Conservation (phyloP, 1,140 invertebrate species). For the Diorhabda sublineata region DNA sequence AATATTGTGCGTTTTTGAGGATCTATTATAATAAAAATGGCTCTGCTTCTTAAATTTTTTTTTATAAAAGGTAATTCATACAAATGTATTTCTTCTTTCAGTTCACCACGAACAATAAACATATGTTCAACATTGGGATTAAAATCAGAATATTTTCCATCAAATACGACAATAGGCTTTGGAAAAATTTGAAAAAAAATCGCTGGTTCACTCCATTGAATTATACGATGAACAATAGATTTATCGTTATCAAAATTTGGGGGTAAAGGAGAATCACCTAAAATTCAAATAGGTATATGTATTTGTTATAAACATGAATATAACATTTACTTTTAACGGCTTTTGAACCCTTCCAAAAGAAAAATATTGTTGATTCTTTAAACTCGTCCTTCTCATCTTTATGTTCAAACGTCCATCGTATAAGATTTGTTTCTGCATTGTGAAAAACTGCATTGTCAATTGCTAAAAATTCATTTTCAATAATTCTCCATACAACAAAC, state of each 20-base stretch:
- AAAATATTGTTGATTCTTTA: constrained; percentile 22
- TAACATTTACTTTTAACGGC: constrained; percentile 21
- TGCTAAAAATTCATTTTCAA: constrained; percentile 18
- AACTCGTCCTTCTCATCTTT: constrained; percentile 17
- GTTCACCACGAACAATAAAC: constrained; percentile 31
- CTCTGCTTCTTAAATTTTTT: constrained; percentile 27
- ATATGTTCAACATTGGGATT: constrained; percentile 20
- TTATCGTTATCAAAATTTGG: constrained; percentile 25
- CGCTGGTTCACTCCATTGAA: constrained; percentile 33
- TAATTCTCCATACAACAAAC: constrained; percentile 28
- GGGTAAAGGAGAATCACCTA: constrained; percentile 27
- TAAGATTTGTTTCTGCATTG: constrained; percentile 24
- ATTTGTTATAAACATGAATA: not conserved
- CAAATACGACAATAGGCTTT: constrained; percentile 20
- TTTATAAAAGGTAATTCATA: constrained; percentile 29
- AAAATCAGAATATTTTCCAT: constrained; percentile 23
- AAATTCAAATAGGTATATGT: not conserved
- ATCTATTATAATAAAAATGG: constrained; percentile 23
- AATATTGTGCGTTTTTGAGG: constrained; percentile 22
- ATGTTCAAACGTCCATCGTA: constrained; percentile 29
- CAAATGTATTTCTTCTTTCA: constrained; percentile 31
- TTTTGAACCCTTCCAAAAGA: constrained; percentile 30
- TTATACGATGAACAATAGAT: constrained; percentile 29
- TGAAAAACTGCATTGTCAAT: constrained; percentile 24
- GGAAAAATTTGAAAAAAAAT: constrained; percentile 31